Evolutionary conservation across 2,888 invertebrate genomes (phyloP).

Genomic region (Hypomecis punctinalis): DNA sequence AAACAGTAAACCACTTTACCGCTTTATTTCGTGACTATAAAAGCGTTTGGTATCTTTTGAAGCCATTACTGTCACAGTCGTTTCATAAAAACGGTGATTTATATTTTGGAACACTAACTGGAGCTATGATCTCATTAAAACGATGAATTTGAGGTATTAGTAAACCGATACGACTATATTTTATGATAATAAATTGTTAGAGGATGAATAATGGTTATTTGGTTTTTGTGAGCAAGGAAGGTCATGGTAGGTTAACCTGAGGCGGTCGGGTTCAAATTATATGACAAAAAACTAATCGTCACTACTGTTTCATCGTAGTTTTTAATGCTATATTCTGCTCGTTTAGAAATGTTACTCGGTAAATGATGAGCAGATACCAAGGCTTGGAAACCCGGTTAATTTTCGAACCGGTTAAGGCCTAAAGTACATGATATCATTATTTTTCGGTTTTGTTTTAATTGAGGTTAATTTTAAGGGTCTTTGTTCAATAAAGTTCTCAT

Average conservation of each 20-base stretch:
- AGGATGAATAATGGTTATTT: conserved; percentile 24
- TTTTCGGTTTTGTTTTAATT: too few species aligned
- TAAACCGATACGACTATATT: conserved; percentile 10
- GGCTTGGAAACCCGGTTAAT: too few species aligned
- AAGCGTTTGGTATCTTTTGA: conserved; percentile 27
- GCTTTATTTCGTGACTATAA: conserved; percentile 34
- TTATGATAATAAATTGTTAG: conserved; percentile 17
- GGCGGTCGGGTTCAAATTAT: conserved; percentile 6
- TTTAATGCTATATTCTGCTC: background rate
- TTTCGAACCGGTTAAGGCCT: too few species aligned
- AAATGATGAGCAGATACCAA: too few species aligned
- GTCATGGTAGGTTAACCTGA: conserved; percentile 18
- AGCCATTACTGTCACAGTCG: conserved; percentile 35
- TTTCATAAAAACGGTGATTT: conserved; percentile 30
- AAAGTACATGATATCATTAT: too few species aligned
- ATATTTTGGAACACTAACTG: conserved; percentile 30
- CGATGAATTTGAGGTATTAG: conserved; percentile 21
- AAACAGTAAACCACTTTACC: conserved; percentile 24
- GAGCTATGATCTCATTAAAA: conserved; percentile 26
- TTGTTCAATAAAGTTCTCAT: too few species aligned
- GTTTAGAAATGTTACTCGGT: too few species aligned
- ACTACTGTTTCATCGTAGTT: conserved; percentile 7
- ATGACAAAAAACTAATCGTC: conserved; percentile 7
- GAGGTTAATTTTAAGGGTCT: too few species aligned
- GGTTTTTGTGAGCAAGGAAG: conserved; percentile 17